Base-by-base conservation (phyloP, 2,888 invertebrate species). In the Elmis aenea region DNA sequence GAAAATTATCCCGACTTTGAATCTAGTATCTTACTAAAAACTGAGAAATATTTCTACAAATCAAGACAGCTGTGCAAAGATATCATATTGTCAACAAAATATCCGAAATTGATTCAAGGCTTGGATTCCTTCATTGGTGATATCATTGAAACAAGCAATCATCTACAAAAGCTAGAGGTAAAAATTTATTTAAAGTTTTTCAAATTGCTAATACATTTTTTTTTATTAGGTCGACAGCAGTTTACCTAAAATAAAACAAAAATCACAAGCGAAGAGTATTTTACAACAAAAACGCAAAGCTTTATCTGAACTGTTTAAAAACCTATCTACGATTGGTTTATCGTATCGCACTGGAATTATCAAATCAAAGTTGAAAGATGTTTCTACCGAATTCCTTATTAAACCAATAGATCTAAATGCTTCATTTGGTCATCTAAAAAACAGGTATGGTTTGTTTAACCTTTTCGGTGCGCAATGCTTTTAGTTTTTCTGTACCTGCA, bases 231-330 rank as follows among this genome's bases (percentile, higher is more conserved):
- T 79, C 5, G 77, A 80, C 45, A 57, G 69, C 26, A 62, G 72
- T 6, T 57, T 78, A 2, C 71, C 81, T 0, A 81, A 84, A 56
- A 73, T 76, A 0, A 85, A 86, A 55, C 89, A 89, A 61, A 82
- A 80, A 43, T 78, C 87, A 0, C 81, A 82, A 62, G 85, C 84
- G 0, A 89, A 88, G 58, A 81, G 80, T 60, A 83, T 90, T 30
- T 72, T 91, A 2, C 85, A 87, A 55, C 85, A 87, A 56, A 94
- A 93, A 63, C 81, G 87, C 15, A 83, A 88, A 67, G 83, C 85
- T 0, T 67, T 96, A 1, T 78, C 88, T 0, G 91, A 93, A 65
- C 72, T 95, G 25, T 95, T 94, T 64, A 89, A 87, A 61, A 74
- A 76, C 13, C 68, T 97, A 1, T 64, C 76, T 1, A 77, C 76